These are phyloP conservation scores for Anaspis maculata DNA, from an alignment of 2,888 invertebrate species.

Conservation along the genomic window DNA sequence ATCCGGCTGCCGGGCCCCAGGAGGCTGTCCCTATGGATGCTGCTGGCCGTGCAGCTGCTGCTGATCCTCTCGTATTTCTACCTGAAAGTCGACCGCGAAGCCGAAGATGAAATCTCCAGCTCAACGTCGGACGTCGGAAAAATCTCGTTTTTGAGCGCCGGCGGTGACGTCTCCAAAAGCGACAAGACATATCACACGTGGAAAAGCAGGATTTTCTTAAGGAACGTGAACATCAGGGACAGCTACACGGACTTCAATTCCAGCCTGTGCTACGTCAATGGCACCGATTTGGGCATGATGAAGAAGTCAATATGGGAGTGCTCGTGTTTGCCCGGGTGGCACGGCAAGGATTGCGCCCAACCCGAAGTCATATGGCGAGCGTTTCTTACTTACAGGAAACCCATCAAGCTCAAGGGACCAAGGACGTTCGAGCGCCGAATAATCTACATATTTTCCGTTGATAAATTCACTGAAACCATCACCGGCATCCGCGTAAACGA, in stretches of 20 bases:
- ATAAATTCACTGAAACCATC: conserved; percentile 48
- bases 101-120: conserved; percentile 18
- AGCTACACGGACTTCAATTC: conserved; percentile 39
- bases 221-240: conserved; percentile 23
- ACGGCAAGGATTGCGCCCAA: conserved; percentile 56
- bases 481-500: conserved; percentile 55
- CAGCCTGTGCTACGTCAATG: conserved; percentile 39
- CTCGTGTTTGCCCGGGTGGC: conserved; percentile 53
- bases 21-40: conserved; percentile 36
- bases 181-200: conserved; percentile 32
- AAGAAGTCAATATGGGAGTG: conserved; percentile 43
- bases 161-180: conserved; percentile 14
- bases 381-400: conserved; percentile 49
- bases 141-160: background rate
- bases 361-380: conserved; percentile 61
- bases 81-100: conserved; percentile 22
- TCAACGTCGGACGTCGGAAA: conserved; percentile 6
- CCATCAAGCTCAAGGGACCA: conserved; percentile 40
- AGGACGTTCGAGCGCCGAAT: conserved; percentile 46
- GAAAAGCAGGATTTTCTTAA: conserved; percentile 24
- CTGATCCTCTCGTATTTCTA: conserved; percentile 35
- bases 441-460: conserved; percentile 48
- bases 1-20: conserved; percentile 31
- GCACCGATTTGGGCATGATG: conserved; percentile 40
- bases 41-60: conserved; percentile 34